These are phyloP conservation scores for Leucopsar rothschildi DNA, from an alignment of 2,113 vertebrate species.

Conservation along the genomic window DNA sequence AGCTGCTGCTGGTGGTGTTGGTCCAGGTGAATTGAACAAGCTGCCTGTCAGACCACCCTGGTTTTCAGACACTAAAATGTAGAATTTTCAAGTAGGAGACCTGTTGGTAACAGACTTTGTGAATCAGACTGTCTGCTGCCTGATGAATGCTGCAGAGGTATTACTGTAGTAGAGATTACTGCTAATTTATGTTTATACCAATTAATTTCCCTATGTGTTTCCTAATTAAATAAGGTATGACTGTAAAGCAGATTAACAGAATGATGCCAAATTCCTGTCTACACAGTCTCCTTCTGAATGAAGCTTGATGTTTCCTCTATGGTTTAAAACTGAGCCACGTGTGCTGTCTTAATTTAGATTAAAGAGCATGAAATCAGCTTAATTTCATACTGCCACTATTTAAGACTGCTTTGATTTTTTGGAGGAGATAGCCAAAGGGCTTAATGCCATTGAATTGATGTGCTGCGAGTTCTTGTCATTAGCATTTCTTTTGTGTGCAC, in stretches of 20 bases:
- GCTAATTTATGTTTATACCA: neutral
- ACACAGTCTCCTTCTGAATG: neutral
- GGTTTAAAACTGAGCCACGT: neutral
- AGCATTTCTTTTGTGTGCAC: neutral
- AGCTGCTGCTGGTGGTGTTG: neutral
- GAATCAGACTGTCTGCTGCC: neutral
- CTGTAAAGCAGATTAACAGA: neutral
- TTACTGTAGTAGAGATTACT: neutral
- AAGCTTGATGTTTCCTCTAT: neutral
- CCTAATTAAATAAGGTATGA: constrained; percentile 23
- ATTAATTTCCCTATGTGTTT: neutral
- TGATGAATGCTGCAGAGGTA: neutral
- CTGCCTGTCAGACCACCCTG: neutral
- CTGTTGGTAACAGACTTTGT: neutral
- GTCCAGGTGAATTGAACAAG: neutral
- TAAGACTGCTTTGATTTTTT: constrained; percentile 1
- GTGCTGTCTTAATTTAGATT: neutral
- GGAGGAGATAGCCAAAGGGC: neutral
- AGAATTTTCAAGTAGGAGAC: neutral
- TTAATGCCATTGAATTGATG: neutral
- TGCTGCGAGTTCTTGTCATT: neutral
- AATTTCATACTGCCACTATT: neutral
- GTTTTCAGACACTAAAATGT: neutral
- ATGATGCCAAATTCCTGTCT: neutral
- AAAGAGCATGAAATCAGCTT: neutral